Conservation (phyloP, 92 coral and sea anemone genomes). For the Umimayanthus chanpuru region DNA sequence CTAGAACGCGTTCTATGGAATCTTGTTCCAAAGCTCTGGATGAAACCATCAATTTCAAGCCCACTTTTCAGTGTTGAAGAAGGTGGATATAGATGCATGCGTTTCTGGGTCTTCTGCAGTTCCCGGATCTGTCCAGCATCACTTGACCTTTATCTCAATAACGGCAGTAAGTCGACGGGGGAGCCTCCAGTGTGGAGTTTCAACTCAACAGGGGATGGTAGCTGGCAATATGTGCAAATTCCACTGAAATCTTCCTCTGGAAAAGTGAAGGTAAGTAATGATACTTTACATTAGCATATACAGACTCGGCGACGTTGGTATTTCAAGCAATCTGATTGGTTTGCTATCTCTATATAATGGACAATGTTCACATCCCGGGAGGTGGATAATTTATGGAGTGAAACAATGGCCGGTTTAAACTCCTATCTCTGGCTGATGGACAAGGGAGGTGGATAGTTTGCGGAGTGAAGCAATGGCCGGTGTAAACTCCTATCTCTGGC, state of each 20-base stretch:
- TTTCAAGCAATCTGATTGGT: too few relatives aligned
- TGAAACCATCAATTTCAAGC: background rate
- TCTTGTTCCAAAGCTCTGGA: background rate
- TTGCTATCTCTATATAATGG: too few relatives aligned
- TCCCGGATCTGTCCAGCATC: background rate
- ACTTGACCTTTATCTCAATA: background rate
- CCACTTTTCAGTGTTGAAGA: background rate
- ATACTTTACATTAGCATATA: too few relatives aligned
- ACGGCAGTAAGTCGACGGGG: background rate
- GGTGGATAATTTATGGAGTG: too few relatives aligned
- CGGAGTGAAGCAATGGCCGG: too few relatives aligned
- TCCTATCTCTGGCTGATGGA: too few relatives aligned
- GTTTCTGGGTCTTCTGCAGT: slow-evolving; percentile 5
- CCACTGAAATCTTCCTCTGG: background rate
- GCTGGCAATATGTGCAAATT: slow-evolving; percentile 15
- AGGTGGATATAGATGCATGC: slow-evolving; percentile 5
- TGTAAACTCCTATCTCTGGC: too few relatives aligned
- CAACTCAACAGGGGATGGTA: background rate
- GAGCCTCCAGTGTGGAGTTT: slow-evolving; percentile 1
- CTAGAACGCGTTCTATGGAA: background rate
- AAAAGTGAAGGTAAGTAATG: too few relatives aligned
- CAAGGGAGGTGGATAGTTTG: too few relatives aligned
- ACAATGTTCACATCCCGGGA: too few relatives aligned
- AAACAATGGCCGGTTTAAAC: too few relatives aligned
- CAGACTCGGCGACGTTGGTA: too few relatives aligned